phyloP scores from a whole-genome alignment of 1,140 invertebrate genomes.

The Probaryconus sp. region DNA sequence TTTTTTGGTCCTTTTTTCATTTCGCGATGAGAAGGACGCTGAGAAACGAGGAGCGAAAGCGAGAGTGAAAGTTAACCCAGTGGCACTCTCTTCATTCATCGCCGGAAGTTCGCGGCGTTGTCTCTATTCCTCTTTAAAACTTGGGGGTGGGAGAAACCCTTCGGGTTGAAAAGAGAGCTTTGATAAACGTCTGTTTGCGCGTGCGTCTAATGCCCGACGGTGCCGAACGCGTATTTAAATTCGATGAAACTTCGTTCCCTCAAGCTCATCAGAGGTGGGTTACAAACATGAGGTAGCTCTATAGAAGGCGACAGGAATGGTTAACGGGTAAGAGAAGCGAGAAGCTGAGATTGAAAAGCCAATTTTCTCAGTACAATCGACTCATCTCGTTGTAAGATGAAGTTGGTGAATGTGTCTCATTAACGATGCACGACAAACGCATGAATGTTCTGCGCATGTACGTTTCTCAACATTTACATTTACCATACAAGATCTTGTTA shows the following conservation, averaged over 20 bases:
- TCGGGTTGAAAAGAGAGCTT: slow-evolving; percentile 51
- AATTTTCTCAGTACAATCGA: slow-evolving; percentile 76
- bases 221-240: slow-evolving; percentile 67
- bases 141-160: slow-evolving; percentile 53
- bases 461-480: slow-evolving; percentile 45
- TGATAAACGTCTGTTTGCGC: slow-evolving; percentile 47
- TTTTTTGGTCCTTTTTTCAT: slow-evolving; percentile 7
- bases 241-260: slow-evolving; percentile 68
- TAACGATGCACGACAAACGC: slow-evolving; percentile 70
- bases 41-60: slow-evolving; percentile 8
- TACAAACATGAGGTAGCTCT: slow-evolving; percentile 53
- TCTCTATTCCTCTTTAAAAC: slow-evolving; percentile 55
- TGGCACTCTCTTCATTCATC: slow-evolving; percentile 60
- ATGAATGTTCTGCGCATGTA: slow-evolving; percentile 45
- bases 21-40: too few species aligned
- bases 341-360: slow-evolving; percentile 73
- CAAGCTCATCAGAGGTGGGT: slow-evolving; percentile 62
- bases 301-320: slow-evolving; percentile 42
- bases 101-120: slow-evolving; percentile 35
- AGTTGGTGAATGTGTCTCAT: slow-evolving; percentile 77
- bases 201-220: slow-evolving; percentile 40
- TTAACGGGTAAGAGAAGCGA: slow-evolving; percentile 55
- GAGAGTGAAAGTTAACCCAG: slow-evolving; percentile 62
- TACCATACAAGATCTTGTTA: slow-evolving; percentile 10
- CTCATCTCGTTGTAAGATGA: slow-evolving; percentile 73